A percentile compares a stretch with the other conserved stretches of the same genome.
Evolutionary conservation across 2,888 invertebrate genomes (phyloP).

Genomic region (Caenorhabditis sp.): DNA sequence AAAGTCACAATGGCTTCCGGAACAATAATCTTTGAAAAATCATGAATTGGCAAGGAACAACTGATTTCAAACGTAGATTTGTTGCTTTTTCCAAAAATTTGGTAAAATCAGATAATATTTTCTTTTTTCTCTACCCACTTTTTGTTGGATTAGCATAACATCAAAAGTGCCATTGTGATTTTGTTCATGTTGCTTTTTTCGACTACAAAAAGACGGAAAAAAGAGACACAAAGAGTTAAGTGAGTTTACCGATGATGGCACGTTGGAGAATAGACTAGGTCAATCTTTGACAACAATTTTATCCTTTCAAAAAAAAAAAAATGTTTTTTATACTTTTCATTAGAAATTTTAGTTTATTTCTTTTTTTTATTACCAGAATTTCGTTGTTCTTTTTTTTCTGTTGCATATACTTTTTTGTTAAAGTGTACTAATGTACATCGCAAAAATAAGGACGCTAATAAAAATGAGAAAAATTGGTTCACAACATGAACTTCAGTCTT

Average conservation of each 20-base stretch:
- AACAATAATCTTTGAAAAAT: not conserved
- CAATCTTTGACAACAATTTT: too few relatives aligned
- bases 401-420: not conserved
- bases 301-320: too few relatives aligned
- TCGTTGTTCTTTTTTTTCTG: not conserved
- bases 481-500: not conserved
- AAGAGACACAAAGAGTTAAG: constrained; percentile 4
- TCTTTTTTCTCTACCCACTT: not conserved
- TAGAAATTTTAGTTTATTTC: not conserved
- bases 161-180: not conserved
- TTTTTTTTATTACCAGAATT: not conserved
- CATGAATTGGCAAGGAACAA: not conserved
- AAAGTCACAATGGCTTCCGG: not conserved
- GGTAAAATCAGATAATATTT: not conserved
- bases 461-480: not conserved
- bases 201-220: not conserved
- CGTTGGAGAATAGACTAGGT: not conserved
- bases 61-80: too few relatives aligned
- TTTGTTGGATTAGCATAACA: not conserved
- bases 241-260: constrained; percentile 2
- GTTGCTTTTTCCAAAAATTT: not conserved
- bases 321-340: too few relatives aligned
- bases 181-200: not conserved
- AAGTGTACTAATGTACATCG: not conserved
- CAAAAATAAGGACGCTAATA: not conserved